Evolutionary conservation across 2,888 invertebrate species (phyloP).

Genomic region (Cremastinae sp.): DNA sequence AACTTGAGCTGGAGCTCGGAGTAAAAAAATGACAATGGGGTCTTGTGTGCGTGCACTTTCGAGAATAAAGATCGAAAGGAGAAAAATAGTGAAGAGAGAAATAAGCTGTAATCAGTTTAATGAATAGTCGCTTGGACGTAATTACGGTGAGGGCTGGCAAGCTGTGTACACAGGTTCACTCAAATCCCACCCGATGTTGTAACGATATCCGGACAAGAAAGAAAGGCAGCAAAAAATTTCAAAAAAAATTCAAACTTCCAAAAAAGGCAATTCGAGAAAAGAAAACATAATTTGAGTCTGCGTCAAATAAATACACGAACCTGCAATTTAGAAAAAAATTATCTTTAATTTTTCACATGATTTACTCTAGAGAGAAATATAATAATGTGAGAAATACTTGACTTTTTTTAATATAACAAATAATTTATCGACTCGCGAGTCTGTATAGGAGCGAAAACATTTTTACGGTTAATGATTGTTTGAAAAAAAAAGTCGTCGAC

Average conservation of each 20-base stretch:
- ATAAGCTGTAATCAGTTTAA: constrained; percentile 78
- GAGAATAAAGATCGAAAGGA: constrained; percentile 34
- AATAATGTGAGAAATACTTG: too few relatives aligned
- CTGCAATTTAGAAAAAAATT: not conserved
- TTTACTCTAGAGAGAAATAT: too few relatives aligned
- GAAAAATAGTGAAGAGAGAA: constrained; percentile 48
- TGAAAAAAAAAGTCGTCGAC: not conserved
- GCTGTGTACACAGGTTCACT: constrained; percentile 28
- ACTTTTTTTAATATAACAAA: too few relatives aligned
- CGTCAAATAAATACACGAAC: too few relatives aligned
- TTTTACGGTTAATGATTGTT: constrained; percentile 10
- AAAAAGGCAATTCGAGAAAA: constrained; percentile 11
- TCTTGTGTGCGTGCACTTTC: constrained; percentile 18
- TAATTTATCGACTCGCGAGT: too few relatives aligned
- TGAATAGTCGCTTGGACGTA: constrained; percentile 77
- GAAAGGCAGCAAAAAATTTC: constrained; percentile 4
- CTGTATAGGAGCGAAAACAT: not conserved
- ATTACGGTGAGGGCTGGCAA: constrained; percentile 71
- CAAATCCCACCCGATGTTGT: constrained; percentile 14
- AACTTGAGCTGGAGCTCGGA: too few relatives aligned
- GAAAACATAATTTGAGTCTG: not conserved
- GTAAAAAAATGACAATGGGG: not conserved
- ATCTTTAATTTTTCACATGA: too few relatives aligned
- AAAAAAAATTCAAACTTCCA: constrained; percentile 13
- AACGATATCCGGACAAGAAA: constrained; percentile 6